Percentiles rank a stretch among this genome's conserved stretches.
Conservation (phyloP, 2,797 vertebrate species). For the Lithobates sylvaticus region DNA sequence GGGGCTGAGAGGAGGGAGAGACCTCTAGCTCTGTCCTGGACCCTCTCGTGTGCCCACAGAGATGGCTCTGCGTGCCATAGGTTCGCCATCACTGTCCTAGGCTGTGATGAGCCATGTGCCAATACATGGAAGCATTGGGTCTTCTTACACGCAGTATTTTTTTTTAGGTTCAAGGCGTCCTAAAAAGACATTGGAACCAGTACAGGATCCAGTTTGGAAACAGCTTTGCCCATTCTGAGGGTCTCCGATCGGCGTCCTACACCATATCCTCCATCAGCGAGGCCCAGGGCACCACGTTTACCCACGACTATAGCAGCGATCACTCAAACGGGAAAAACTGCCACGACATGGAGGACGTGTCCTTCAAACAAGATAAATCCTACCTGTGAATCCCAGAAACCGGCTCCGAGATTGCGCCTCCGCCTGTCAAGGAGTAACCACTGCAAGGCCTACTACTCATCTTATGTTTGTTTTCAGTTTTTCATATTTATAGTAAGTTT, state of each 20-base stretch:
- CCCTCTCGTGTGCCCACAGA: too few relatives aligned
- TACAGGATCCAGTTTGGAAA: conserved; percentile 93
- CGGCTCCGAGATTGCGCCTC: neutral
- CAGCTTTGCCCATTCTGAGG: conserved; percentile 88
- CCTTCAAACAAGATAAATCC: conserved; percentile 83
- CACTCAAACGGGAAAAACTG: conserved; percentile 89
- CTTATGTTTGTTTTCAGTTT: neutral
- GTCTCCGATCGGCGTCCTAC: conserved; percentile 81
- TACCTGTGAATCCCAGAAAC: conserved; percentile 77
- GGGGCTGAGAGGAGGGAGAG: too few relatives aligned
- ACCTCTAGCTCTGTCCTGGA: too few relatives aligned
- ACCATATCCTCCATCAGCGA: conserved; percentile 87
- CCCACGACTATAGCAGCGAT: conserved; percentile 83
- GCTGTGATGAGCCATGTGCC: too few relatives aligned
- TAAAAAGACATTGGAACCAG: conserved; percentile 95
- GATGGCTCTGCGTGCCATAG: too few relatives aligned
- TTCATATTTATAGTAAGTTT: neutral
- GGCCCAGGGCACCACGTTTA: conserved; percentile 85
- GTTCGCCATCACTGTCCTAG: too few relatives aligned
- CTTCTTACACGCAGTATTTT: too few relatives aligned
- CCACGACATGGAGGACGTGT: conserved; percentile 80
- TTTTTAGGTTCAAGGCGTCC: conserved; percentile 89
- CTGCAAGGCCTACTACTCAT: neutral
- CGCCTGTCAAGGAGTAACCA: neutral
- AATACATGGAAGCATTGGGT: too few relatives aligned